phyloP scores from a whole-genome alignment of 2,888 invertebrate genomes.

The Sphaerophoria rueppellii region DNA sequence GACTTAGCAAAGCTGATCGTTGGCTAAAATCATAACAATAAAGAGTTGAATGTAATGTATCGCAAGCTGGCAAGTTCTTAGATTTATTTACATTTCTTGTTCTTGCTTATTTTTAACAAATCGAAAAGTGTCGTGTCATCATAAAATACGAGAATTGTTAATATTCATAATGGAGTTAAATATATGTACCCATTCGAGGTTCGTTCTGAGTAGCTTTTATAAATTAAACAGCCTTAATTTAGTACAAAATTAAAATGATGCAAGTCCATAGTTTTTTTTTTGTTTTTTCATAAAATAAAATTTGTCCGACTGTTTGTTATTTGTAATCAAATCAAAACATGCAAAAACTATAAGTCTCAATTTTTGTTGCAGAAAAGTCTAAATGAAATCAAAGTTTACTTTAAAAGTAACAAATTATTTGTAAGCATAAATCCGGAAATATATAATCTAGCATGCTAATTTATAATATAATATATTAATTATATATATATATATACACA shows the following conservation, averaged over 20 bases:
- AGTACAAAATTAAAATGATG: constrained; percentile 3
- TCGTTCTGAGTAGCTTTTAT: too few relatives aligned
- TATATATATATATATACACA: constrained; percentile 23
- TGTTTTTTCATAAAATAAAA: background rate
- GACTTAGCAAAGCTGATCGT: too few relatives aligned
- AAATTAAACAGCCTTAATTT: constrained; percentile 13
- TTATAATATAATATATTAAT: constrained; percentile 51
- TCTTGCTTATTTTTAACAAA: too few relatives aligned
- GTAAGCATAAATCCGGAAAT: constrained; percentile 61
- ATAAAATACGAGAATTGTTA: too few relatives aligned
- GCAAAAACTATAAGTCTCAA: background rate
- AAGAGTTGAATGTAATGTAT: too few relatives aligned
- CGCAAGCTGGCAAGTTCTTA: too few relatives aligned
- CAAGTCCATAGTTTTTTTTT: too few relatives aligned
- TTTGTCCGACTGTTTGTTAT: constrained; percentile 15
- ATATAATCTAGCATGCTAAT: constrained; percentile 34
- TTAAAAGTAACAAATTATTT: constrained; percentile 64
- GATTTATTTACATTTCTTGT: too few relatives aligned
- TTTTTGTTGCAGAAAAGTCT: background rate
- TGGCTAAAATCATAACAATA: too few relatives aligned
- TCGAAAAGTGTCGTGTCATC: too few relatives aligned
- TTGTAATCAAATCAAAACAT: constrained; percentile 17
- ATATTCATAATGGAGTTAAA: too few relatives aligned
- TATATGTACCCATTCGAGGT: too few relatives aligned
- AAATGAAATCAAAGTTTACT: constrained; percentile 64